These are phyloP conservation scores for Rhagonycha fulva DNA, from an alignment of 2,888 invertebrate genomes.

Conservation along the genomic window DNA sequence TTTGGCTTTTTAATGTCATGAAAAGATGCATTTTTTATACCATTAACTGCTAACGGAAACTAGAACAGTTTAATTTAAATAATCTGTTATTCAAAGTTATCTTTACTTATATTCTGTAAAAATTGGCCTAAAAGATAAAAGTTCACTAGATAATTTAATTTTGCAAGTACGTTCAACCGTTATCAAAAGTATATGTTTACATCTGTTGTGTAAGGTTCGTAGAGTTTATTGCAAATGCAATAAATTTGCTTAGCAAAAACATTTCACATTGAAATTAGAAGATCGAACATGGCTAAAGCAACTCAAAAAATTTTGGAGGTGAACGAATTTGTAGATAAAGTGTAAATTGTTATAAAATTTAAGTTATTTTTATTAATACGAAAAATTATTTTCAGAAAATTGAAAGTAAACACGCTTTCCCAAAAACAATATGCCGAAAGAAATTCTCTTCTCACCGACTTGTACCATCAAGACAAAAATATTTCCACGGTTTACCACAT, in stretches of 20 bases:
- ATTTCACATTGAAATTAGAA: background rate
- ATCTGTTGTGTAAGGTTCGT: background rate
- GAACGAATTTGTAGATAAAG: background rate
- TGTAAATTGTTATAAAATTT: background rate
- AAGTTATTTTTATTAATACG: background rate
- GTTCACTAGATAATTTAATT: background rate
- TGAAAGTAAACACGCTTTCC: conserved; percentile 46
- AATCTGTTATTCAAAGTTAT: background rate
- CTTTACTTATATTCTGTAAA: background rate
- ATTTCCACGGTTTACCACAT: conserved; percentile 84
- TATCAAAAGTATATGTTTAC: background rate
- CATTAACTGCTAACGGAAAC: too few species aligned
- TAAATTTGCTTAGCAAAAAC: background rate
- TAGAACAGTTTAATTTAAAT: background rate
- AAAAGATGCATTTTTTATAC: too few species aligned
- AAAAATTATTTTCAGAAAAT: conserved; percentile 9
- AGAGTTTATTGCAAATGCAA: background rate
- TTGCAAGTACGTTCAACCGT: background rate
- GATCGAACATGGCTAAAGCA: background rate
- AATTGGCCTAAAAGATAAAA: background rate
- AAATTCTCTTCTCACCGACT: conserved; percentile 79
- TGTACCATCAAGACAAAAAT: conserved; percentile 76
- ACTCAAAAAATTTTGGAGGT: background rate
- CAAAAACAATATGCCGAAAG: conserved; percentile 72
- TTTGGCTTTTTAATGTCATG: too few species aligned